These are phyloP conservation scores for Progne subis DNA, from an alignment of 2,113 vertebrate species.

Conservation along the genomic window DNA sequence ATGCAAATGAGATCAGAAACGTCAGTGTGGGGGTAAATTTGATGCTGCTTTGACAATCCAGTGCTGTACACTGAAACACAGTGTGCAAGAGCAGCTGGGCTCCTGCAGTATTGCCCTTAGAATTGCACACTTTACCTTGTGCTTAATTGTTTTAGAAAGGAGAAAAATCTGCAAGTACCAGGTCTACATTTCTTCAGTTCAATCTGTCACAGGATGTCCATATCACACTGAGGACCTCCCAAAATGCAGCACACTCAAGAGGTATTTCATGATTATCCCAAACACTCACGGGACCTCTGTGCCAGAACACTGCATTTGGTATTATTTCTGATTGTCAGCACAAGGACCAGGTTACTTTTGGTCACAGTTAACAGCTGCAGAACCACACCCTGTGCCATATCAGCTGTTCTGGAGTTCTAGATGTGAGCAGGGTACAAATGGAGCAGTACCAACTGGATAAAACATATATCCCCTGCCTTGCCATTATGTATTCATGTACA, in stretches of 20 bases:
- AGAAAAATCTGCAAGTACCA: not conserved
- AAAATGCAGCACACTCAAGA: not conserved
- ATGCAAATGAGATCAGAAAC: not conserved
- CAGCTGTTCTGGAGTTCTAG: not conserved
- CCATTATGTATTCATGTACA: accelerated
- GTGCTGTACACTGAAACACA: not conserved
- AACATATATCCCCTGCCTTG: not conserved
- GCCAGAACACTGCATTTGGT: not conserved
- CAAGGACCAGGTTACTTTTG: not conserved
- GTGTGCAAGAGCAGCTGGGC: not conserved
- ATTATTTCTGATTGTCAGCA: not conserved
- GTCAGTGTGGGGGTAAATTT: not conserved
- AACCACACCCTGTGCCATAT: not conserved
- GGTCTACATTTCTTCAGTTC: not conserved
- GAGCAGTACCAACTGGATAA: not conserved
- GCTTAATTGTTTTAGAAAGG: not conserved
- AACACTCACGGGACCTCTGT: not conserved
- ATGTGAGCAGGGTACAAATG: not conserved
- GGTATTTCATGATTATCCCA: not conserved
- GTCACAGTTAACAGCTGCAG: not conserved
- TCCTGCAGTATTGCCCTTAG: not conserved
- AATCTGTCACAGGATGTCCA: not conserved
- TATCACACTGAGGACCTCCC: not conserved
- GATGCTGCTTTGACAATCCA: not conserved
- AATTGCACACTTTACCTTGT: not conserved